A percentile compares a stretch with the other conserved stretches of the same genome.
Conservation (phyloP, 2,113 vertebrate genomes). For the Campylomormyrus tamandua region DNA sequence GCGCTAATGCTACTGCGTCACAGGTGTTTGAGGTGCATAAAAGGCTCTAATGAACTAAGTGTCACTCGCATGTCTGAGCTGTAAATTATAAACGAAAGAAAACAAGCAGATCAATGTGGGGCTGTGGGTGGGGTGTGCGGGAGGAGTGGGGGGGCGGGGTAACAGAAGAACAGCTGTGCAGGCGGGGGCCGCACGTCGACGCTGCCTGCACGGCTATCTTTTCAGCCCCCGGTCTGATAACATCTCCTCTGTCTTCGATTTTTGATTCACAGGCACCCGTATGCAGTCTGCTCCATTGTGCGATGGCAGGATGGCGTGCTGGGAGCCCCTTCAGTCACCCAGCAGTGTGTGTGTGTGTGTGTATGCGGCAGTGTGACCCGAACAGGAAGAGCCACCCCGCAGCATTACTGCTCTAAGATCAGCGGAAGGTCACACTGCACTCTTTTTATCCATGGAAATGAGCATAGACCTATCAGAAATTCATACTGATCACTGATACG, state of each 20-base stretch:
- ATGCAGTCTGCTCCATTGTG: conserved; percentile 42
- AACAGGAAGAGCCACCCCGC: neutral
- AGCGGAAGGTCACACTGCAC: neutral
- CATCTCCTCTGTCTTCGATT: conserved; percentile 45
- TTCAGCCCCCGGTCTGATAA: conserved; percentile 42
- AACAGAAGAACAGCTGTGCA: neutral
- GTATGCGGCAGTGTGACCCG: neutral
- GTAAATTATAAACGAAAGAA: conserved; percentile 5
- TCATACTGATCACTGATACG: neutral
- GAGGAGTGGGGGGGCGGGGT: neutral
- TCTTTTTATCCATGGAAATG: neutral
- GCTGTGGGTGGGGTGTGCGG: neutral
- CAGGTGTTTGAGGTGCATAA: neutral
- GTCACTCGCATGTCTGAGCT: neutral
- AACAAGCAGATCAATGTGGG: neutral
- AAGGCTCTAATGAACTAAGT: neutral
- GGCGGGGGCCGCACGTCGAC: neutral
- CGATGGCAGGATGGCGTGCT: conserved; percentile 40
- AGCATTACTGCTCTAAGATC: neutral
- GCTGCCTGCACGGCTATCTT: neutral
- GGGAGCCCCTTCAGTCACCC: neutral
- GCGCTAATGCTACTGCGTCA: neutral
- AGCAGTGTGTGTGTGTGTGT: neutral
- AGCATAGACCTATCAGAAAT: neutral
- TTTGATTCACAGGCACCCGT: conserved; percentile 51